Evolutionary conservation across 2,113 vertebrate genomes (phyloP), one percentile per base, ranked within the genome.

Genomic region (Prolemur simus): DNA sequence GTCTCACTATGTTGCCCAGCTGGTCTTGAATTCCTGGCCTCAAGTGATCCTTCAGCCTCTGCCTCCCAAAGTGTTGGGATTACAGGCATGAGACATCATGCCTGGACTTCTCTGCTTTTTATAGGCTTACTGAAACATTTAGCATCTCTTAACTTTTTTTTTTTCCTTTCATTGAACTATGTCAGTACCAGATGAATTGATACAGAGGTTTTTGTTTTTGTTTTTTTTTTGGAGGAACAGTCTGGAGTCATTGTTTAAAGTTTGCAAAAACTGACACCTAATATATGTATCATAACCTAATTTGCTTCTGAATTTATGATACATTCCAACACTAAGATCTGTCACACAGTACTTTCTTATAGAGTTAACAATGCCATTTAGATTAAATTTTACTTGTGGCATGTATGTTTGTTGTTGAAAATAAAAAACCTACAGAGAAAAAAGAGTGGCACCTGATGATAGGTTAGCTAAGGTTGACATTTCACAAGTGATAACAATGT

Each of bases 401-500:
- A 77, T 12, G 0, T 60, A 29, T 73, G 47, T 58, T 71, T 60
- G 29, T 71, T 94, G 29, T 76, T 96, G 58, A 74, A 66, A 21
- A 54, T 17, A 84, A 78, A 77, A 95, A 97, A 85, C 54, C 39
- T 83, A 49, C 23, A 63, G 84, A 87, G 74, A 96, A 93, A 60
- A 94, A 89, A 84, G 89, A 89, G 54, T 91, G 78, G 63, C 91
- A 89, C 93, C 82, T 94, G 87, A 68, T 56, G 12, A 58, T 76
- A 78, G 58, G 56, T 80, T 95, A 93, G 87, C 89, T 93, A 47
- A 76, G 80, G 87, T 95, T 97, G 91, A 76, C 63, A 71, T 80
- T 89, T 93, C 77, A 82, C 77, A 64, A 80, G 78, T 88, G 87
- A 97, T 95, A 95, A 97, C 74, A 84, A 9, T 60, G 37, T 82